A percentile compares a stretch with the other conserved stretches of the same genome.
These are phyloP conservation scores for Suricata suricatta DNA, from an alignment of 2,113 vertebrate genomes.

Conservation along the genomic window DNA sequence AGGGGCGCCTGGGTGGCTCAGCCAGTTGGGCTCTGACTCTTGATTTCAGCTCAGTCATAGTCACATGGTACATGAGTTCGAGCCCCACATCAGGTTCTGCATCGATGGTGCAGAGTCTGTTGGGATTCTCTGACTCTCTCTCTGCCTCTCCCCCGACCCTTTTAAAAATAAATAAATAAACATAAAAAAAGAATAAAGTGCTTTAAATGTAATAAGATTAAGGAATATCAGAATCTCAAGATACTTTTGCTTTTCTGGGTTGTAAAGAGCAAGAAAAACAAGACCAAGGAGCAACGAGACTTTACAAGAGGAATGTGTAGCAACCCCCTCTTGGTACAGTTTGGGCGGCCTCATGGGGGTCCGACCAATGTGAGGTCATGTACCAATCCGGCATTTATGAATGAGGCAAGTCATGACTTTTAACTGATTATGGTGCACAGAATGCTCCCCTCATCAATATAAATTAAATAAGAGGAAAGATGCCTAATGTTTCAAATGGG, in stretches of 20 bases:
- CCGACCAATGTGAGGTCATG: conserved; percentile 76
- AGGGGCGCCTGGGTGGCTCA: accelerated
- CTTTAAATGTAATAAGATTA: conserved; percentile 65
- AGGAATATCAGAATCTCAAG: conserved; percentile 63
- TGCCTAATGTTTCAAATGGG: conserved; percentile 82
- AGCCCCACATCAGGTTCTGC: background rate
- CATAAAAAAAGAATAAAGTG: conserved; percentile 64
- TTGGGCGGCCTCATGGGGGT: conserved; percentile 80
- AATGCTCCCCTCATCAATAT: conserved; percentile 53
- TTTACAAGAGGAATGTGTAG: conserved; percentile 79
- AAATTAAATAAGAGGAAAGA: conserved; percentile 82
- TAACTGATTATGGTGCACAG: conserved; percentile 82
- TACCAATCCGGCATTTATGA: conserved; percentile 83
- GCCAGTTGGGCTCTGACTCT: too few relatives aligned
- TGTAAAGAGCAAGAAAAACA: conserved; percentile 78
- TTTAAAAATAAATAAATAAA: background rate
- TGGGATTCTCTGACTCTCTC: too few relatives aligned
- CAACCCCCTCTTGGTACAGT: conserved; percentile 77
- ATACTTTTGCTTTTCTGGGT: background rate
- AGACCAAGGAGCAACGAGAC: conserved; percentile 78
- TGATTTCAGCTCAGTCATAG: background rate
- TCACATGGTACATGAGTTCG: background rate
- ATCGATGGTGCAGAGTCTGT: too few relatives aligned
- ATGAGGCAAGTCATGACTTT: conserved; percentile 82
- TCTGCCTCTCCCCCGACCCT: background rate